Percentiles rank a stretch among this genome's conserved stretches.
These are phyloP conservation scores for Drosophila trapezifrons DNA, from an alignment of 1,140 invertebrate genomes.

Conservation along the genomic window DNA sequence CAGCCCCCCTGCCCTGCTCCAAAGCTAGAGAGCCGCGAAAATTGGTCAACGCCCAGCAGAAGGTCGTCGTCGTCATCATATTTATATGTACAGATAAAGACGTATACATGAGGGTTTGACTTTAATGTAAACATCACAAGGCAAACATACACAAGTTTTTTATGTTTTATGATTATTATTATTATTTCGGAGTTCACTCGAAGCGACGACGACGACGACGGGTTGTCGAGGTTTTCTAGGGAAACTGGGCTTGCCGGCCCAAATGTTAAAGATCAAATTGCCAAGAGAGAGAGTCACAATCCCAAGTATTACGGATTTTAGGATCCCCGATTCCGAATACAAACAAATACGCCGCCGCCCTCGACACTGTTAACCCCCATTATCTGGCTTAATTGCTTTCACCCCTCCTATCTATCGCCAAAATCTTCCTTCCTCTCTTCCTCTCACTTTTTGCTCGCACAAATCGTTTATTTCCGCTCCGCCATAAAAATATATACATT, in stretches of 20 bases:
- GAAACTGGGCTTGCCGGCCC: constrained; percentile 21
- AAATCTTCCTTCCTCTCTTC: neutral
- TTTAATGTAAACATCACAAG: constrained; percentile 65
- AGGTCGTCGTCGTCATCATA: constrained; percentile 34
- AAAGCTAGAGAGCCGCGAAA: constrained; percentile 22
- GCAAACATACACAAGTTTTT: constrained; percentile 39
- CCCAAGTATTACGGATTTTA: neutral
- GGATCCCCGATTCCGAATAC: neutral
- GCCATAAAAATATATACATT: constrained; percentile 24
- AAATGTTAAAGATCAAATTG: constrained; percentile 44
- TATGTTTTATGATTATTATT: constrained; percentile 42
- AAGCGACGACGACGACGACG: constrained; percentile 32
- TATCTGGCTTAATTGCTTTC: constrained; percentile 52
- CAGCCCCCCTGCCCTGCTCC: too few species aligned
- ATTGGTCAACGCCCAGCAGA: constrained; percentile 40
- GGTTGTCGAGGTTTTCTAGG: constrained; percentile 40
- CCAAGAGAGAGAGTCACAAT: constrained; percentile 7
- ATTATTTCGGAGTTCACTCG: constrained; percentile 39
- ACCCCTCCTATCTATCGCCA: constrained; percentile 22
- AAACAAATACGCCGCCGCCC: constrained; percentile 29
- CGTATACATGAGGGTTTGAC: constrained; percentile 33
- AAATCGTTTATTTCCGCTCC: constrained; percentile 48
- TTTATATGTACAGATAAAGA: constrained; percentile 32
- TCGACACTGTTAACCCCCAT: constrained; percentile 53
- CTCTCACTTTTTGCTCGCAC: constrained; percentile 17